A percentile compares a stretch with the other conserved stretches of the same genome.
These are phyloP conservation scores for Amphipyra berbera DNA, from an alignment of 2,888 invertebrate species.

Conservation along the genomic window DNA sequence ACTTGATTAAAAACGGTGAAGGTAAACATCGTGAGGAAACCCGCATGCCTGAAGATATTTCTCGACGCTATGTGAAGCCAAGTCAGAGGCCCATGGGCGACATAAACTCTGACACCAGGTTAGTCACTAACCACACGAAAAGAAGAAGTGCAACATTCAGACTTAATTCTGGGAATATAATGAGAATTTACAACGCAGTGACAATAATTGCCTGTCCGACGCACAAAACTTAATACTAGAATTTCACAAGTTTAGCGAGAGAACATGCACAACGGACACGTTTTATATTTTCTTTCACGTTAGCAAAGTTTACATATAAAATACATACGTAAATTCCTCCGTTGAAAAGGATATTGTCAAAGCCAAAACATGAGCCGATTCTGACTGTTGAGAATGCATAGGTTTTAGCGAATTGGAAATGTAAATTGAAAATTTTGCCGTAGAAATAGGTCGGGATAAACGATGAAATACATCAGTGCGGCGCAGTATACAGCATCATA, in stretches of 20 bases:
- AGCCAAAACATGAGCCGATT: constrained; percentile 2
- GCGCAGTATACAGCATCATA: too few relatives aligned
- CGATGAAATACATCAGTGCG: too few relatives aligned
- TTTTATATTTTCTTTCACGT: constrained; percentile 25
- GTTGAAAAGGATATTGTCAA: constrained; percentile 15
- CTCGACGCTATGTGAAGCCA: too few relatives aligned
- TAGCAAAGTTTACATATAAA: constrained; percentile 26
- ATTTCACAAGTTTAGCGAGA: constrained; percentile 16
- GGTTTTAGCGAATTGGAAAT: constrained; percentile 1
- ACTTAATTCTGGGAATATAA: background rate
- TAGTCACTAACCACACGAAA: too few relatives aligned
- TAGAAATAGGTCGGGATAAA: background rate
- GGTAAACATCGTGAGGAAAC: too few relatives aligned
- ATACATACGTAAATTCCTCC: constrained; percentile 18
- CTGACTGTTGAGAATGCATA: background rate
- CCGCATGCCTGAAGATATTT: too few relatives aligned
- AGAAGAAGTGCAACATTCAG: too few relatives aligned
- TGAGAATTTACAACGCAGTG: background rate
- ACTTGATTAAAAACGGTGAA: too few relatives aligned
- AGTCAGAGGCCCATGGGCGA: too few relatives aligned
- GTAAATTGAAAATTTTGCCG: constrained; percentile 1
- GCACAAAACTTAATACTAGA: constrained; percentile 1
- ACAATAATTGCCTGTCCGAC: background rate
- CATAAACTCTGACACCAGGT: too few relatives aligned
- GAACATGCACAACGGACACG: constrained; percentile 27